phyloP scores from a whole-genome alignment of 2,797 vertebrate species.

The Erethizon dorsatum region DNA sequence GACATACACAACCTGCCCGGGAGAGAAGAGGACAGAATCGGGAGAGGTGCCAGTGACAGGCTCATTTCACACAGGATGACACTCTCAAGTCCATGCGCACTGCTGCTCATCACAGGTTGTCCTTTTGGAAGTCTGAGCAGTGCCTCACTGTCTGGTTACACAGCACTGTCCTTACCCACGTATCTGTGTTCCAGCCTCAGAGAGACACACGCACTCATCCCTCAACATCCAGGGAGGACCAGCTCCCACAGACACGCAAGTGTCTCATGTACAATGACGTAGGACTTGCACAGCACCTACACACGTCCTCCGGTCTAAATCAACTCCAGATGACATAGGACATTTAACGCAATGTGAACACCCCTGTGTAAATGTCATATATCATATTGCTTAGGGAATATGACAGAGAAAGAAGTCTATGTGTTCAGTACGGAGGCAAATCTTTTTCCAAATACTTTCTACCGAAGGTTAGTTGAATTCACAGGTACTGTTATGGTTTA shows the following conservation, averaged over 20 bases:
- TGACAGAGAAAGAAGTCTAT: not conserved
- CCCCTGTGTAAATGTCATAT: too few relatives aligned
- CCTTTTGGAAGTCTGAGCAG: not conserved
- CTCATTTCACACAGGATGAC: not conserved
- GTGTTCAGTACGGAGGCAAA: not conserved
- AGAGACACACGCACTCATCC: not conserved
- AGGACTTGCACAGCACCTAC: not conserved
- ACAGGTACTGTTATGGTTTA: not conserved
- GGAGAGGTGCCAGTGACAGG: not conserved
- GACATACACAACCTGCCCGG: slow-evolving; percentile 96
- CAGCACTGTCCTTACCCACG: not conserved
- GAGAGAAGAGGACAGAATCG: slow-evolving; percentile 38
- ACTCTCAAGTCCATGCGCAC: fast-evolving
- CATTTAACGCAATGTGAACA: not conserved
- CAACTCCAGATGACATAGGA: not conserved
- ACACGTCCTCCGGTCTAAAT: not conserved
- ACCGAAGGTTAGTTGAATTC: not conserved
- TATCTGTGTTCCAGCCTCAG: not conserved
- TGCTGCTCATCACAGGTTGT: too few relatives aligned
- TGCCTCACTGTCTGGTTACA: fast-evolving
- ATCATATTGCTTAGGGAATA: not conserved
- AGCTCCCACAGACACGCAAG: not conserved
- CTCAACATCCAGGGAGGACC: not conserved
- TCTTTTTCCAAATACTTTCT: not conserved
- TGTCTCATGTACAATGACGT: not conserved